phyloP scores from a whole-genome alignment of 2,113 vertebrate genomes.

The Saccopteryx leptura region DNA sequence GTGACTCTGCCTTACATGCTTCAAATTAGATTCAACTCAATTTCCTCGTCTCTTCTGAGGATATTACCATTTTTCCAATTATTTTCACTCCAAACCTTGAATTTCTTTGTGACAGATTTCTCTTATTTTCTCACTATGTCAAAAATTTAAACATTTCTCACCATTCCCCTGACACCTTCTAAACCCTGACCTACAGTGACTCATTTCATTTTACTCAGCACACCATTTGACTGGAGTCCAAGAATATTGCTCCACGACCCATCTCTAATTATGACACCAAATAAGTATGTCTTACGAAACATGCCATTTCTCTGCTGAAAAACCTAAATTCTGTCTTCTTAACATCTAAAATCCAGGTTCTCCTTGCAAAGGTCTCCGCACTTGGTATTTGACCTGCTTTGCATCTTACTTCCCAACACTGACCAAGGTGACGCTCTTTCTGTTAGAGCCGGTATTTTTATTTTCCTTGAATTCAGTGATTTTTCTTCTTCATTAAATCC shows the following conservation, averaged over 20 bases:
- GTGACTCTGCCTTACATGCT: constrained; percentile 22
- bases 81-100: constrained; percentile 66
- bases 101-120: constrained; percentile 64
- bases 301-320: not conserved
- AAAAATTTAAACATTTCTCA: constrained; percentile 41
- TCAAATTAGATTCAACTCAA: constrained; percentile 56
- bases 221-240: constrained; percentile 28
- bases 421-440: not conserved
- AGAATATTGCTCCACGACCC: constrained; percentile 11
- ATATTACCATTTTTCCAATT: constrained; percentile 77
- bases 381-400: not conserved
- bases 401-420: not conserved
- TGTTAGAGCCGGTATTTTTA: not conserved
- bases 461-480: not conserved
- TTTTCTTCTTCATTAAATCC: not conserved
- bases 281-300: not conserved
- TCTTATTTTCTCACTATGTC: constrained; percentile 31
- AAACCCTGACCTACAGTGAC: not conserved
- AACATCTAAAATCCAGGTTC: not conserved
- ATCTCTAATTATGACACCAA: constrained; percentile 17
- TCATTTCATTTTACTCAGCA: constrained; percentile 40
- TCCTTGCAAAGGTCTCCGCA: not conserved
- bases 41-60: constrained; percentile 70
- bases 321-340: not conserved
- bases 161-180: not conserved